Evolutionary conservation across 2,888 invertebrate genomes (phyloP).

Genomic region (Cephus pulcher): DNA sequence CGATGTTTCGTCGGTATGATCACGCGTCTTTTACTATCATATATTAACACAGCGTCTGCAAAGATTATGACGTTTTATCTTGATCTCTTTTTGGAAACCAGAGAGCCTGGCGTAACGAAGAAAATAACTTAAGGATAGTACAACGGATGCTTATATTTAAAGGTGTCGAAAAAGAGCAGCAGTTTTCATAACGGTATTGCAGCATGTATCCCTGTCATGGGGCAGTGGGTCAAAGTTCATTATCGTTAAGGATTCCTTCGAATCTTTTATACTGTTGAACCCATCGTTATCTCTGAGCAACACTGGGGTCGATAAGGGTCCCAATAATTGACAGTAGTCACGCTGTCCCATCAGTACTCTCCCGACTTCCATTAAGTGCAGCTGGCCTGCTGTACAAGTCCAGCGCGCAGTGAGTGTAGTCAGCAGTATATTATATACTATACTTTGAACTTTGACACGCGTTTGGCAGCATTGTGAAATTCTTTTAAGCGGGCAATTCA

Average conservation of each 20-base stretch:
- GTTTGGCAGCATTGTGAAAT: background rate
- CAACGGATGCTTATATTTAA: background rate
- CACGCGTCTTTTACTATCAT: background rate
- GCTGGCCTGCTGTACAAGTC: background rate
- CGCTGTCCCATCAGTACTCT: background rate
- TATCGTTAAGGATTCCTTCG: background rate
- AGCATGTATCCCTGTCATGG: background rate
- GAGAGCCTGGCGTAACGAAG: background rate
- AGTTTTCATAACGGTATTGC: background rate
- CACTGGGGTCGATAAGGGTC: constrained; percentile 32
- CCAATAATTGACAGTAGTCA: constrained; percentile 2
- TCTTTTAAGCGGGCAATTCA: background rate
- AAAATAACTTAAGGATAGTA: background rate
- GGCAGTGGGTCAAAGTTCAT: background rate
- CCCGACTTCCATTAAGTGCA: constrained; percentile 1
- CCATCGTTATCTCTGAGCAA: constrained; percentile 30
- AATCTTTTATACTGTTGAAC: constrained; percentile 34
- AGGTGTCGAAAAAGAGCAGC: background rate
- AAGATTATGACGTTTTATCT: background rate
- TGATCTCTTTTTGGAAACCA: background rate
- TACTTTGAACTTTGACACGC: background rate
- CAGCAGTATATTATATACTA: background rate
- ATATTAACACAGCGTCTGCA: background rate
- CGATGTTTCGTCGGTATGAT: background rate
- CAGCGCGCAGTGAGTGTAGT: background rate